phyloP scores from a whole-genome alignment of 2,113 vertebrate genomes.

The Hyaena hyaena region DNA sequence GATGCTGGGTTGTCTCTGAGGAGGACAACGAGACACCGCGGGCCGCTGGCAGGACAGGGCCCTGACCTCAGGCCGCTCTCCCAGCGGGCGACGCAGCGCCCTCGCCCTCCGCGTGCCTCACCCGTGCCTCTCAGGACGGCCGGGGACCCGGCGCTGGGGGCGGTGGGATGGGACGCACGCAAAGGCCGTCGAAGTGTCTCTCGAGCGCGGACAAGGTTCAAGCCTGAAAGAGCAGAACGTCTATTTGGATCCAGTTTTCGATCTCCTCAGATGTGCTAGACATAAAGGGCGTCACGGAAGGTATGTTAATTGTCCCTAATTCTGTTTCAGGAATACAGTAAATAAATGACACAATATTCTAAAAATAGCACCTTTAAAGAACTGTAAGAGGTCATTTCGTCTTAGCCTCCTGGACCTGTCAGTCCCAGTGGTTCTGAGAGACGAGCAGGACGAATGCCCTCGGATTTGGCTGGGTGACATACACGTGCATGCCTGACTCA shows the following conservation, averaged over 20 bases:
- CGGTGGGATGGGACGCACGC: background rate
- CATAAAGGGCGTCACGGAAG: constrained; percentile 36
- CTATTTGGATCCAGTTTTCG: background rate
- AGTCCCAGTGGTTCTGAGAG: constrained; percentile 49
- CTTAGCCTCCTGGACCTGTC: constrained; percentile 62
- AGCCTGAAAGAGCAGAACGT: constrained; percentile 18
- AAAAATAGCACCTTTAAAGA: constrained; percentile 78
- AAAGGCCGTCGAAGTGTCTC: background rate
- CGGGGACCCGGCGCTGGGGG: background rate
- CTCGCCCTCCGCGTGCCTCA: background rate
- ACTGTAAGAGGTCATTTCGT: constrained; percentile 70
- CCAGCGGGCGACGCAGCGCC: background rate
- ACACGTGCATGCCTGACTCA: background rate
- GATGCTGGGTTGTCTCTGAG: background rate
- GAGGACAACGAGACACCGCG: background rate
- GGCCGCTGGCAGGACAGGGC: background rate
- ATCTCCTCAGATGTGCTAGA: constrained; percentile 57
- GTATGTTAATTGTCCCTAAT: constrained; percentile 47
- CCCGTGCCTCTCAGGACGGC: background rate
- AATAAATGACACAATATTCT: constrained; percentile 71
- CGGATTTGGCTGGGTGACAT: background rate
- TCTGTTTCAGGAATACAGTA: constrained; percentile 62
- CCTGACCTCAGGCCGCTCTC: background rate
- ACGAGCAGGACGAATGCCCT: background rate
- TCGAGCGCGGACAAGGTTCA: background rate